Base-by-base conservation (phyloP, 2,113 vertebrate species). In the Pavo muticus region DNA sequence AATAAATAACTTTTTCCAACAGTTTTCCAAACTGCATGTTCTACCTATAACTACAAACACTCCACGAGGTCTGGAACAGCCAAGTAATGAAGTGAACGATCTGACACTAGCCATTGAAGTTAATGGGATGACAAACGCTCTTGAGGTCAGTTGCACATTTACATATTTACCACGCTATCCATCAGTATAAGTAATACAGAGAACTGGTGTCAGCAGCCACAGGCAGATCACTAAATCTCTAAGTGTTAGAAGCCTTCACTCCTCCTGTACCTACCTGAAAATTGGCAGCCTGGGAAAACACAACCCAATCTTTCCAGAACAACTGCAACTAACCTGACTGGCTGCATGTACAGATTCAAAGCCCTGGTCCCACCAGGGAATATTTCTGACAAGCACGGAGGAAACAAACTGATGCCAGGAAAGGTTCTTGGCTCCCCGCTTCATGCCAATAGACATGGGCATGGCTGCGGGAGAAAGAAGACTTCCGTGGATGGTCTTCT, bases 171-270 rank as follows among this genome's bases (percentile, higher is more conserved):
- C 39, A 44, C 27, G 30, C 3, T 35, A 35, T 20, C 32, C 40
- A 57, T 61, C 70, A 72, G 48, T 35, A 77, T 30, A 67, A 84
- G 70, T 47, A 74, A 20, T 6, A 47, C 4, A 93, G 64, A 90
- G 61, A 74, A 8, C 5, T 0, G 0, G 16, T 29, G 19, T 50
- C 56, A 92, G 80, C 52, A 87, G 52, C 54, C 3, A 0, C 52
- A 89, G 30, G 65, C 32, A 84, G 44, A 79, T 32, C 45, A 61
- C 30, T 32, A 30, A 57, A 57, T 30, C 25, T 39, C 12, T 16
- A 84, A 27, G 27, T 9, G 11, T 10, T 32, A 82, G 60, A 59
- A 67, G 54, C 48, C 29, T 88, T 47, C 4, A 1, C 11, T 57
- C 50, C 30, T 56, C 23, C 35, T 24, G n/a, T 1, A 3, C 3